phyloP scores from a whole-genome alignment of 30 jellyfish, hydroid and myxozoan genomes.

The Catostylus mosaicus region DNA sequence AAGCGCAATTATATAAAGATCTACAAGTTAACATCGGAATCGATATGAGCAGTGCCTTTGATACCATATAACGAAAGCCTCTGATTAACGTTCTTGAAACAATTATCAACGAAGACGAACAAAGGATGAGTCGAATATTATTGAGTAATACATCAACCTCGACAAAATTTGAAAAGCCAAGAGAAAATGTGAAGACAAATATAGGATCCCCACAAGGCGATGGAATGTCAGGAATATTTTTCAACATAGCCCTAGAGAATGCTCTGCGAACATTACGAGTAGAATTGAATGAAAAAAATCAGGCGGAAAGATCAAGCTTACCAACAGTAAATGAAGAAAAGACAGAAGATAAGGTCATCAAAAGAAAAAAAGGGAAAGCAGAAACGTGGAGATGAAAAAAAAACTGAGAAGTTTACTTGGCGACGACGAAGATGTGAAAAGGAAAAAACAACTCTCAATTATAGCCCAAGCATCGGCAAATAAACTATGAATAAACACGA shows the following conservation, averaged over 20 bases:
- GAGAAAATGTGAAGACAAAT: slow-evolving; percentile 38
- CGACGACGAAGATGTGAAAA: slow-evolving; percentile 30
- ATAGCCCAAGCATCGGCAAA: too few species aligned
- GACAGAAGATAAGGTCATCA: slow-evolving; percentile 6
- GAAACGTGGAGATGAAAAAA: slow-evolving; percentile 3
- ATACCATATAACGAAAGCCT: slow-evolving; percentile 44
- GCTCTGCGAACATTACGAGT: slow-evolving; percentile 46
- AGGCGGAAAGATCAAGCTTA: slow-evolving; percentile 20
- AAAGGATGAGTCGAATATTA: slow-evolving; percentile 33
- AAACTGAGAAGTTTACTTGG: slow-evolving; percentile 44
- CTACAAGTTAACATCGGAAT: slow-evolving; percentile 27
- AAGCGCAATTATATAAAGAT: too few species aligned
- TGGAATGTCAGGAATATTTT: slow-evolving; percentile 21
- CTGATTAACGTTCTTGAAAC: slow-evolving; percentile 27
- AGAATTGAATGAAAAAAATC: slow-evolving; percentile 27
- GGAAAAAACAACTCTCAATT: too few species aligned
- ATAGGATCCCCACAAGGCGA: slow-evolving; percentile 48
- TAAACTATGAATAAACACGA: not conserved
- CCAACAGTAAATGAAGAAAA: slow-evolving; percentile 19
- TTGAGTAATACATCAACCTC: slow-evolving; percentile 47
- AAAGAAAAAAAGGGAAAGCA: slow-evolving; percentile 15
- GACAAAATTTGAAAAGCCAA: slow-evolving; percentile 15
- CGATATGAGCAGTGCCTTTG: slow-evolving; percentile 25
- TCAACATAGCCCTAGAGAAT: slow-evolving; percentile 29
- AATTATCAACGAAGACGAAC: slow-evolving; percentile 34